phyloP scores from a whole-genome alignment of 37 sponge, comb jelly and placozoan genomes.

The Mnemiopsis leidyi region DNA sequence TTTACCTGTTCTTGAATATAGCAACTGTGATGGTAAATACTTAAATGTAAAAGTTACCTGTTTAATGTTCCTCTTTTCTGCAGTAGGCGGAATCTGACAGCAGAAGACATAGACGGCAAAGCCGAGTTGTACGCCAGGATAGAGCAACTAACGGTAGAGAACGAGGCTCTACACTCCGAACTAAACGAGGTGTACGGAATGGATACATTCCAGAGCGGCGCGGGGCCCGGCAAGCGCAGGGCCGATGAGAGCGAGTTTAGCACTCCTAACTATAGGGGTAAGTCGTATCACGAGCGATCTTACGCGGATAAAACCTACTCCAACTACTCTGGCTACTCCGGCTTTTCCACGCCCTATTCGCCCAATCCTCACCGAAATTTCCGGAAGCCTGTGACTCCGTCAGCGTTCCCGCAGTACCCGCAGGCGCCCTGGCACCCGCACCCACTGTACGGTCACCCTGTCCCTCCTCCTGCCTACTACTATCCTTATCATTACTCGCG shows the following conservation, averaged over 20 bases:
- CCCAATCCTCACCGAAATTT: not conserved
- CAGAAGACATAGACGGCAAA: not conserved
- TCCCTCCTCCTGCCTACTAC: not conserved
- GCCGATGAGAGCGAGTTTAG: not conserved
- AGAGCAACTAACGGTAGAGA: not conserved
- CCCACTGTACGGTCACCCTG: not conserved
- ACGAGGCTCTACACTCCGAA: slow-evolving; percentile 27
- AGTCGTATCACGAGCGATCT: not conserved
- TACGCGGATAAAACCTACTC: not conserved
- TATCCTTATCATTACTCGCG: not conserved
- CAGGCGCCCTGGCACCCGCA: not conserved
- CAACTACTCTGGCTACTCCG: not conserved
- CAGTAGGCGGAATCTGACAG: not conserved
- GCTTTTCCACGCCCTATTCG: not conserved
- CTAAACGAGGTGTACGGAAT: slow-evolving; percentile 29
- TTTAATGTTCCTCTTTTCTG: too few species aligned
- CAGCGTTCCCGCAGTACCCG: slow-evolving; percentile 13
- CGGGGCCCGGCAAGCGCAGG: not conserved
- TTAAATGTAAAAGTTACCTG: too few species aligned
- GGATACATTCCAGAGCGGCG: not conserved
- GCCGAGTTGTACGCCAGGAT: not conserved
- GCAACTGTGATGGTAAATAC: too few species aligned
- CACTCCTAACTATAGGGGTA: not conserved
- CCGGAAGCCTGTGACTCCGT: slow-evolving; percentile 3
- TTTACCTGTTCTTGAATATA: too few species aligned